These are phyloP conservation scores for Paraescarpia echinospica DNA, from an alignment of 1,140 invertebrate species.

Conservation along the genomic window DNA sequence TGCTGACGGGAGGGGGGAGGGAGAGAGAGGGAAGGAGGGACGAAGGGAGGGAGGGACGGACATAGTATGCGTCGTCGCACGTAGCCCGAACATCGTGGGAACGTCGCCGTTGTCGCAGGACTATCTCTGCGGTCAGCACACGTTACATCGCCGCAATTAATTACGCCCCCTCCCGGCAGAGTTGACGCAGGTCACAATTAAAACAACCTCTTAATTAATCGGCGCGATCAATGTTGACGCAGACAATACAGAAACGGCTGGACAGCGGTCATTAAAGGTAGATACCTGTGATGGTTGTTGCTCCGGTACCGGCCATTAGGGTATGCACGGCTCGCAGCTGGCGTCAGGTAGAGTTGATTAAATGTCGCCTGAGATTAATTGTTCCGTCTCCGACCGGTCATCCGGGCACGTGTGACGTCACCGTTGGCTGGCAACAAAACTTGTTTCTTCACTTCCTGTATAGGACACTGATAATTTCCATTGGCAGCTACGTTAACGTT, in stretches of 20 bases:
- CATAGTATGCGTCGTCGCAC: no score
- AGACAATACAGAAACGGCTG: background rate
- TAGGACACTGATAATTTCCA: no score
- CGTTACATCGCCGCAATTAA: background rate
- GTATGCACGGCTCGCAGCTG: background rate
- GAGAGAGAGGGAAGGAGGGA: no score
- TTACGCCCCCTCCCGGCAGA: background rate
- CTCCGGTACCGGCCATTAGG: background rate
- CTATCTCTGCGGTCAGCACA: background rate
- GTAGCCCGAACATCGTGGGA: no score
- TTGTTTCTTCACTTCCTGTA: no score
- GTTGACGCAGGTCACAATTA: background rate
- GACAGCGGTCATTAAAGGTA: background rate
- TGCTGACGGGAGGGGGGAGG: no score
- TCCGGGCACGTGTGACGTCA: background rate
- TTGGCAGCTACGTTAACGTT: no score
- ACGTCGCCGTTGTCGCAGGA: no score
- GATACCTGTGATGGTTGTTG: background rate
- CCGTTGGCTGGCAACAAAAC: background rate
- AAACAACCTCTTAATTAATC: background rate
- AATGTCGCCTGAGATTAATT: background rate
- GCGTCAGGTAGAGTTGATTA: background rate
- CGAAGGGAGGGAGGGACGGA: no score
- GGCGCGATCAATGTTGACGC: background rate
- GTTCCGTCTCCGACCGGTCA: background rate